Evolutionary conservation across 2,113 vertebrate genomes (phyloP).

Genomic region (Percopsis transmontana): DNA sequence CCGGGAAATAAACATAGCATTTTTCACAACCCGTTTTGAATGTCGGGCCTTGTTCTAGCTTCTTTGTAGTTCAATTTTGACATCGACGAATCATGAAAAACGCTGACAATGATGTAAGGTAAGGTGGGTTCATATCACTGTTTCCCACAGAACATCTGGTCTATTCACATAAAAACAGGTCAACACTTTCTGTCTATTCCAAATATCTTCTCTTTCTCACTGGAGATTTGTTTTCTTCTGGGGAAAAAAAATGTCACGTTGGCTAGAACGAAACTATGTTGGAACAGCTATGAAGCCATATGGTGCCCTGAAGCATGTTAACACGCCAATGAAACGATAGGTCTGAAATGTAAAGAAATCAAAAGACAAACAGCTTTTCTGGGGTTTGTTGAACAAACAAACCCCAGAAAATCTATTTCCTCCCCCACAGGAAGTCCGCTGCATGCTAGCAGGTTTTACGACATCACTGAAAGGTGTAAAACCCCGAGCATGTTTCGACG

Average conservation of each 20-base stretch:
- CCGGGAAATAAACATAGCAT: slow-evolving; percentile 27
- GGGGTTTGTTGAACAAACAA: slow-evolving; percentile 55
- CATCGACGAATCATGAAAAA: slow-evolving; percentile 26
- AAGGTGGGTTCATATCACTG: slow-evolving; percentile 36
- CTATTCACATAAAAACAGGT: slow-evolving; percentile 37
- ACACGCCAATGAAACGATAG: slow-evolving; percentile 39
- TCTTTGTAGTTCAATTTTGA: slow-evolving; percentile 28
- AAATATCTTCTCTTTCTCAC: slow-evolving; percentile 14
- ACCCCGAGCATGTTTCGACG: slow-evolving; percentile 39
- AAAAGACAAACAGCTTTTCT: slow-evolving; percentile 14
- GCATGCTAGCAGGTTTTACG: slow-evolving; percentile 35
- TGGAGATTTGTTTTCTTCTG: slow-evolving; percentile 19
- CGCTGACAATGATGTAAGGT: slow-evolving; percentile 32
- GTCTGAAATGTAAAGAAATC: slow-evolving; percentile 32
- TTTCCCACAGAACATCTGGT: slow-evolving; percentile 37
- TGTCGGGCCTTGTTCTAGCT: slow-evolving; percentile 1
- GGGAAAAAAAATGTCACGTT: slow-evolving; percentile 10
- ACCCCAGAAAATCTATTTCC: slow-evolving; percentile 55
- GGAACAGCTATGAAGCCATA: slow-evolving; percentile 31
- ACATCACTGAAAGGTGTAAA: slow-evolving; percentile 52
- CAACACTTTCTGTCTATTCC: slow-evolving; percentile 14
- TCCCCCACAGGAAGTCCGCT: slow-evolving; percentile 58
- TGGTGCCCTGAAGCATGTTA: slow-evolving; percentile 36
- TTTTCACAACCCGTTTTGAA: slow-evolving; percentile 24
- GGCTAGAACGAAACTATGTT: slow-evolving; percentile 27